phyloP scores from a whole-genome alignment of 2,797 vertebrate genomes.

The Cephalopachus bancanus region DNA sequence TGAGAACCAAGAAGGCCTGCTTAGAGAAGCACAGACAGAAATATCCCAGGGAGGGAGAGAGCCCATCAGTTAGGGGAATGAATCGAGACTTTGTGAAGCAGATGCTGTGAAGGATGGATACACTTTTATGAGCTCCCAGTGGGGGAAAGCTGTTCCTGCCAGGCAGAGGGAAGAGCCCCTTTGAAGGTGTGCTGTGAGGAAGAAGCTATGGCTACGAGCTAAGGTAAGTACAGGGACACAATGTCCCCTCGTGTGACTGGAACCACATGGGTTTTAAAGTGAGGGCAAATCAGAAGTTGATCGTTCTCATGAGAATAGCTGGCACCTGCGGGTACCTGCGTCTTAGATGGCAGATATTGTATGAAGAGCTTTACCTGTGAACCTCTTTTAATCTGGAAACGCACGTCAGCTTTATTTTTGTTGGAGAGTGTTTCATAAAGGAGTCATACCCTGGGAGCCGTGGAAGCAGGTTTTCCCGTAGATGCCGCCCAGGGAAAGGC shows the following conservation, averaged over 20 bases:
- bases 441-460: neutral
- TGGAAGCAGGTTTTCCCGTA: neutral
- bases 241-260: neutral
- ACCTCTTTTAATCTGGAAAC: neutral
- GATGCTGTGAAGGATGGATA: neutral
- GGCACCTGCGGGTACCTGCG: neutral
- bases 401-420: neutral
- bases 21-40: neutral
- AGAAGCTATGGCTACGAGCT: neutral
- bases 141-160: neutral
- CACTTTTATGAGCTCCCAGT: neutral
- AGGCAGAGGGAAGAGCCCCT: neutral
- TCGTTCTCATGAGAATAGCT: neutral
- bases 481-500: neutral
- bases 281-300: neutral
- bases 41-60: neutral
- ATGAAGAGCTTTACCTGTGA: neutral
- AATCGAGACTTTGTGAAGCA: neutral
- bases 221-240: neutral
- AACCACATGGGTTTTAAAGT: conserved; percentile 53
- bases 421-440: neutral
- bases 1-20: neutral
- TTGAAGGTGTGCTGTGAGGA: neutral
- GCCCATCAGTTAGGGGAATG: too few species aligned
- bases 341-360: neutral